Percentiles rank a stretch among this genome's conserved stretches.
Evolutionary conservation across 1,140 invertebrate species (phyloP).

Genomic region (Lanistes nyassanus): DNA sequence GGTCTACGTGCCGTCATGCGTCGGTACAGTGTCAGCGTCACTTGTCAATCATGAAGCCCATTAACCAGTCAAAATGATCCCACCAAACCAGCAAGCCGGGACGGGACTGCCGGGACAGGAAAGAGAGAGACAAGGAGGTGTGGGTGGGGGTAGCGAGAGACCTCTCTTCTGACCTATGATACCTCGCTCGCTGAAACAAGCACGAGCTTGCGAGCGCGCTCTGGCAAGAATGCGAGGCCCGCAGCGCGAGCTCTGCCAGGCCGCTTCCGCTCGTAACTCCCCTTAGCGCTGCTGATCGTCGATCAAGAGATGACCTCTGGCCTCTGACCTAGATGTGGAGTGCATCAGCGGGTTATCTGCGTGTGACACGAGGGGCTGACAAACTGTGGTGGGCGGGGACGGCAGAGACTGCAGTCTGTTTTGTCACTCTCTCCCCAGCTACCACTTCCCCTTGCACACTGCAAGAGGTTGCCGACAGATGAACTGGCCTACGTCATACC

Average conservation of each 20-base stretch:
- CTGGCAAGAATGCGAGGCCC: too few relatives aligned
- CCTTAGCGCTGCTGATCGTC: not conserved
- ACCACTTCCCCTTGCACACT: too few relatives aligned
- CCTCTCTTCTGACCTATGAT: too few relatives aligned
- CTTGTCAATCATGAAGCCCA: not conserved
- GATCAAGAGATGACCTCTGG: not conserved
- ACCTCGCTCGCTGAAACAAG: too few relatives aligned
- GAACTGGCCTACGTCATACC: too few relatives aligned
- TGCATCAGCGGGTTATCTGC: conserved; percentile 11
- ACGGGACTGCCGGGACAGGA: not conserved
- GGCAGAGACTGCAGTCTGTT: not conserved
- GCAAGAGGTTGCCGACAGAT: too few relatives aligned
- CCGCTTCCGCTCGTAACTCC: too few relatives aligned
- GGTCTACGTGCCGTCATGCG: conserved; percentile 2
- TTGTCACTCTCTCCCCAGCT: too few relatives aligned
- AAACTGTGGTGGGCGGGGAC: not conserved
- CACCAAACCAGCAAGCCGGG: not conserved
- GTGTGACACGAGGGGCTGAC: not conserved
- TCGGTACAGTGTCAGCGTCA: conserved; percentile 1
- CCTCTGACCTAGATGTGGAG: conserved; percentile 10
- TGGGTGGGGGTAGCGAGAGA: not conserved
- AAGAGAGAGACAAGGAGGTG: not conserved
- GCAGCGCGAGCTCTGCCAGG: too few relatives aligned
- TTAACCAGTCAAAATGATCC: conserved; percentile 4
- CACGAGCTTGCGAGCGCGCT: too few relatives aligned